A percentile compares a stretch with the other conserved stretches of the same genome.
These are phyloP conservation scores for Heterochromis multidens DNA, from an alignment of 2,113 vertebrate genomes.

Conservation along the genomic window DNA sequence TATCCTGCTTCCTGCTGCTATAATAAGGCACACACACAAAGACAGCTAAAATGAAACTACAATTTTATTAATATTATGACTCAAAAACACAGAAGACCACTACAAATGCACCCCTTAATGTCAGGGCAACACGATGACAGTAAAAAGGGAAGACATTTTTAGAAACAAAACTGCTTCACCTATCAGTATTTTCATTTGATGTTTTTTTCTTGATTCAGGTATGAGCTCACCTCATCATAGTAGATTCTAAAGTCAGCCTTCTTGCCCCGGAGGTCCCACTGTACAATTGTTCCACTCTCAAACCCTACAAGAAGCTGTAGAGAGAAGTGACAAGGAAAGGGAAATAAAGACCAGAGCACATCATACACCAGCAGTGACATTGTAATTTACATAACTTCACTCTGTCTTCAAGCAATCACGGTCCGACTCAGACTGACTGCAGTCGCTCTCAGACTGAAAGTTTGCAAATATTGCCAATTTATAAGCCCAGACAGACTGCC, in stretches of 20 bases:
- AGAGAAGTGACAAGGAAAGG: not conserved
- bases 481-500: not conserved
- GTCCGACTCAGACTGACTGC: not conserved
- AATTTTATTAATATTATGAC: not conserved
- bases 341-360: not conserved
- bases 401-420: no score
- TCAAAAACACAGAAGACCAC: not conserved
- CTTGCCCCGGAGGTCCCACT: slow-evolving; percentile 94
- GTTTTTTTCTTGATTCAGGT: not conserved
- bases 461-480: not conserved
- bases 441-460: not conserved
- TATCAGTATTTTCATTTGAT: not conserved
- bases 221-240: slow-evolving; percentile 91
- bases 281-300: slow-evolving; percentile 93
- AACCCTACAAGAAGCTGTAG: slow-evolving; percentile 92
- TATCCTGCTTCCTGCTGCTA: not conserved
- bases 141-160: not conserved
- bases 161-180: not conserved
- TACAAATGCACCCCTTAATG: not conserved
- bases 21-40: not conserved
- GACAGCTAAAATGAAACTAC: not conserved
- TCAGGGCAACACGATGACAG: not conserved
- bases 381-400: not conserved
- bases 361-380: not conserved
- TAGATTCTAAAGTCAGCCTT: slow-evolving; percentile 94